Evolutionary conservation across 2,113 vertebrate species (phyloP).

Genomic region (Galemys pyrenaicus): DNA sequence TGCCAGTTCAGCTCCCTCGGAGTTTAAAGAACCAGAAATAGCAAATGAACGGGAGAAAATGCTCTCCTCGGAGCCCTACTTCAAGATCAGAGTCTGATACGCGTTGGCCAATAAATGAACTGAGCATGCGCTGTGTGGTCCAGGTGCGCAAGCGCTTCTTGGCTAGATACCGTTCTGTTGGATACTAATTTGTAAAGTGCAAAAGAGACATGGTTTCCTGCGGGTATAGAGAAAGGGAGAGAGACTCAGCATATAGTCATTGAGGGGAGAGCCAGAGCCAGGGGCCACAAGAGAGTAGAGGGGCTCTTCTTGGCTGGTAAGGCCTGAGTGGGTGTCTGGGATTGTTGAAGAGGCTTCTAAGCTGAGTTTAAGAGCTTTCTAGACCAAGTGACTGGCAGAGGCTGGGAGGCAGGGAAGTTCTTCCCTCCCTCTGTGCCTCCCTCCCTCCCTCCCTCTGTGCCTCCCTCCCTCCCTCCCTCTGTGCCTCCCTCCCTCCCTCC

Average conservation of each 20-base stretch:
- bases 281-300: accelerated
- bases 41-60: background rate
- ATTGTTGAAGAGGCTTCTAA: background rate
- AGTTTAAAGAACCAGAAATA: background rate
- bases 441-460: too few relatives aligned
- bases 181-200: accelerated
- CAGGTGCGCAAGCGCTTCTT: background rate
- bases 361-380: background rate
- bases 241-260: background rate
- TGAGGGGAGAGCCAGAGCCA: background rate
- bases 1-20: too few relatives aligned
- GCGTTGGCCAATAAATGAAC: background rate
- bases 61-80: background rate
- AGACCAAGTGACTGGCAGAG: background rate
- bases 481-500: too few relatives aligned
- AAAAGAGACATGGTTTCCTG: background rate
- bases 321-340: background rate
- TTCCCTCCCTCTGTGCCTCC: too few relatives aligned
- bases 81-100: background rate
- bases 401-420: background rate
- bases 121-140: background rate
- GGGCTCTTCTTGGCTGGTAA: accelerated
- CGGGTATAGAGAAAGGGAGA: background rate
- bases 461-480: too few relatives aligned
- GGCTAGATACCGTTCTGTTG: background rate